phyloP scores from a whole-genome alignment of 2,797 vertebrate genomes.

The Florisuga fusca region DNA sequence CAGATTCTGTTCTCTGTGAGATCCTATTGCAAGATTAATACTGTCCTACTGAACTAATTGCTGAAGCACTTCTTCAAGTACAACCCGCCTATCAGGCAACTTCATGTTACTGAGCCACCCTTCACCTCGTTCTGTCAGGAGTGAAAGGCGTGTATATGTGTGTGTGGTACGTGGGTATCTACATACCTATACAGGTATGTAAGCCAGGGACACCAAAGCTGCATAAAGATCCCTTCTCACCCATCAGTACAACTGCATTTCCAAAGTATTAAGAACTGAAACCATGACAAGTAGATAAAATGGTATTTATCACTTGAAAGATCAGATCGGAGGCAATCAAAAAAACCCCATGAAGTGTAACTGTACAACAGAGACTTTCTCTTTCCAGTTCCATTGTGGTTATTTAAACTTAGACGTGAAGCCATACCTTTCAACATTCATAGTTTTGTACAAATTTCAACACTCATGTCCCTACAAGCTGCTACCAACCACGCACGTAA shows the following conservation, averaged over 20 bases:
- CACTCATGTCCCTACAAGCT: not conserved
- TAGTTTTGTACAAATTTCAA: not conserved
- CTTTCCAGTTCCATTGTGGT: not conserved
- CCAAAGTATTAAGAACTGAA: not conserved
- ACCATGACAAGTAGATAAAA: not conserved
- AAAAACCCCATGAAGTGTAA: rapidly evolving
- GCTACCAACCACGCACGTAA: rapidly evolving
- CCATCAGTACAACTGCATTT: not conserved
- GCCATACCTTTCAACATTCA: not conserved
- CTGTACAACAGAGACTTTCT: rapidly evolving
- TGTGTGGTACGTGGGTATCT: rapidly evolving
- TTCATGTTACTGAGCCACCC: too few species aligned
- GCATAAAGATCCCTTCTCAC: not conserved
- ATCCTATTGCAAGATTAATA: not conserved
- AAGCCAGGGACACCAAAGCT: rapidly evolving
- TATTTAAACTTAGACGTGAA: not conserved
- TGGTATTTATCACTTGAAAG: not conserved
- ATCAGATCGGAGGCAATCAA: not conserved
- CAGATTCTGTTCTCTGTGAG: not conserved
- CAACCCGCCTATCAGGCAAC: not conserved
- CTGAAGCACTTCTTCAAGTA: not conserved
- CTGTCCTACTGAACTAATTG: not conserved
- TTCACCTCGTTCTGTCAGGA: not conserved
- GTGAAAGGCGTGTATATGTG: rapidly evolving
- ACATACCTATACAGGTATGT: rapidly evolving